Evolutionary conservation across 2,888 invertebrate genomes (phyloP).

Genomic region (Phytoseiulus persimilis): DNA sequence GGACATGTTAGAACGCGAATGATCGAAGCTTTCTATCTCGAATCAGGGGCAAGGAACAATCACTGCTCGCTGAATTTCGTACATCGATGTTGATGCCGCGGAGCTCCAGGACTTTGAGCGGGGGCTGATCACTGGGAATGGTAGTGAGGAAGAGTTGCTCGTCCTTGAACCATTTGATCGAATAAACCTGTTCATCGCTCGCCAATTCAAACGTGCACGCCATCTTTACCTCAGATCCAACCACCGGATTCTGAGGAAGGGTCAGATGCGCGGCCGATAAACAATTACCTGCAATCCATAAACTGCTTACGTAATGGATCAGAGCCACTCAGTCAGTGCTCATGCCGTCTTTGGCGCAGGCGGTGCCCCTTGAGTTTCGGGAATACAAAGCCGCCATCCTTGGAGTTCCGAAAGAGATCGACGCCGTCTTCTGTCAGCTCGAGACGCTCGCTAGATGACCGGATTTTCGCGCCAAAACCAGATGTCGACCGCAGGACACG

Average conservation of each 20-base stretch:
- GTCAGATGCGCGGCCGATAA: conserved; percentile 31
- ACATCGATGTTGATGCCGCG: conserved; percentile 24
- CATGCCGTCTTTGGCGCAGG: neutral
- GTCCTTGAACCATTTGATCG: conserved; percentile 32
- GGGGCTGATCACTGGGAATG: conserved; percentile 19
- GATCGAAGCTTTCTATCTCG: neutral
- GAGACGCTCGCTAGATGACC: too few relatives aligned
- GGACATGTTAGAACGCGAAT: neutral
- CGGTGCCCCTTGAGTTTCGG: too few relatives aligned
- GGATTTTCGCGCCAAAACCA: too few relatives aligned
- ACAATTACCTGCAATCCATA: neutral
- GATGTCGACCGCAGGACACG: too few relatives aligned
- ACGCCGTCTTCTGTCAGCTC: too few relatives aligned
- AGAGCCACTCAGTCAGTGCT: neutral
- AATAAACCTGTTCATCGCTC: conserved; percentile 10
- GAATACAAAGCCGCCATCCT: too few relatives aligned
- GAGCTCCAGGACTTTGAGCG: conserved; percentile 20
- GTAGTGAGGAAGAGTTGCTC: conserved; percentile 31
- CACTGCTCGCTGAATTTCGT: neutral
- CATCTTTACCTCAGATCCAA: conserved; percentile 26
- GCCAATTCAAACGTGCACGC: conserved; percentile 34
- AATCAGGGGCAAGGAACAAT: neutral
- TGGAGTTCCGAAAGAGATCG: too few relatives aligned
- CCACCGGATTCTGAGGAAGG: neutral
- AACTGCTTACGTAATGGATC: neutral